phyloP scores from a whole-genome alignment of 2,797 vertebrate genomes.

The Chelmon rostratus region DNA sequence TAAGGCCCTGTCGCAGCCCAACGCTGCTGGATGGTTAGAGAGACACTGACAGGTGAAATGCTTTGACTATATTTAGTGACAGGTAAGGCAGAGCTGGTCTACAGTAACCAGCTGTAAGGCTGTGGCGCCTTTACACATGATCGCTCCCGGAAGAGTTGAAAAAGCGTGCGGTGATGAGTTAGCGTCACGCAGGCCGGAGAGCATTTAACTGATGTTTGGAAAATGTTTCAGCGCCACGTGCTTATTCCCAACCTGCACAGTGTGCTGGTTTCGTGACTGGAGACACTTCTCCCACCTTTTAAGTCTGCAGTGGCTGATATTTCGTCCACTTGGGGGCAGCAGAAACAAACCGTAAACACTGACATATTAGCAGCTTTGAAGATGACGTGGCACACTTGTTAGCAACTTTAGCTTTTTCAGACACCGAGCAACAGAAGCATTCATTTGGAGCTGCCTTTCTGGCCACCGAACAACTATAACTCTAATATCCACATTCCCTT shows the following conservation, averaged over 20 bases:
- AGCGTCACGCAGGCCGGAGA: background rate
- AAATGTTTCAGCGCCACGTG: slow-evolving; percentile 2
- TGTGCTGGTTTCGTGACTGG: background rate
- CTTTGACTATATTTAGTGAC: background rate
- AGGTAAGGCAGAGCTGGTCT: background rate
- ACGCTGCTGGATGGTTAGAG: too few species aligned
- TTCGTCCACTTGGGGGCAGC: background rate
- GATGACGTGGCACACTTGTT: background rate
- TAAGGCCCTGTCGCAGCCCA: too few species aligned
- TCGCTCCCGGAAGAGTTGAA: too few species aligned
- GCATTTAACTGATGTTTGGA: background rate
- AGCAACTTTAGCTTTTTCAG: background rate
- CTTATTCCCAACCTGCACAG: slow-evolving; percentile 2
- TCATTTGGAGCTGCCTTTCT: background rate
- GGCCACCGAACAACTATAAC: background rate
- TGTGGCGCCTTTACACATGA: too few species aligned
- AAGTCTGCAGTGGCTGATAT: background rate
- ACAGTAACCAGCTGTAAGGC: background rate
- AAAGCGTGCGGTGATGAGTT: background rate
- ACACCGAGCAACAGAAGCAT: background rate
- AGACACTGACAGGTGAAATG: too few species aligned
- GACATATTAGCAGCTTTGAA: background rate
- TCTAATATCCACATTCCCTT: background rate
- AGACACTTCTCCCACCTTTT: background rate
- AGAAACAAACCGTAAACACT: background rate